Evolutionary conservation across 2,888 invertebrate species (phyloP).

Genomic region (Liposcelis brunnea): DNA sequence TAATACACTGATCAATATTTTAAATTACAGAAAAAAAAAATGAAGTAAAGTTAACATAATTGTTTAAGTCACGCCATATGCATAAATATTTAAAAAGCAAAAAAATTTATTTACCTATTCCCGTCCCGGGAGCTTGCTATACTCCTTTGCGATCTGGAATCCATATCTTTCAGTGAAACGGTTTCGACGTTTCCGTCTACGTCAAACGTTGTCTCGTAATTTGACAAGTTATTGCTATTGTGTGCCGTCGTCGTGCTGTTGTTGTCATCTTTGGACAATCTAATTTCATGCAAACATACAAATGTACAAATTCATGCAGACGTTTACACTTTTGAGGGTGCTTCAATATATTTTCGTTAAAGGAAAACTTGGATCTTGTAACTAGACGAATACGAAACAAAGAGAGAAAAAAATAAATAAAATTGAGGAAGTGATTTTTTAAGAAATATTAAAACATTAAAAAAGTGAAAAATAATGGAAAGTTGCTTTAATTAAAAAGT

Average conservation of each 20-base stretch:
- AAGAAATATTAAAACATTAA: too few species aligned
- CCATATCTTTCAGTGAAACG: constrained; percentile 55
- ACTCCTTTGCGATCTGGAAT: constrained; percentile 41
- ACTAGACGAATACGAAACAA: too few species aligned
- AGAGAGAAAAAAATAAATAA: too few species aligned
- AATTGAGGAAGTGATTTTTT: too few species aligned
- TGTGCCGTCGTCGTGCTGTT: constrained; percentile 12
- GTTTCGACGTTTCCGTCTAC: constrained; percentile 85
- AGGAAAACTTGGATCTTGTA: too few species aligned
- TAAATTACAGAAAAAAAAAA: background rate
- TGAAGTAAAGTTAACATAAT: background rate
- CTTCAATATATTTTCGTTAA: too few species aligned
- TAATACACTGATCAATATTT: background rate
- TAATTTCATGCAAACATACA: constrained; percentile 16
- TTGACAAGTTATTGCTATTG: constrained; percentile 21
- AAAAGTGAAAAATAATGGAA: too few species aligned
- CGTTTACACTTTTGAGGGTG: too few species aligned
- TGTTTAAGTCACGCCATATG: background rate
- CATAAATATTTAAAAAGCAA: constrained; percentile 3
- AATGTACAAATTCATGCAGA: too few species aligned
- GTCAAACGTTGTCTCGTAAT: constrained; percentile 74
- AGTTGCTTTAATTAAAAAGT: constrained; percentile 18
- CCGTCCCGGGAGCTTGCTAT: constrained; percentile 36
- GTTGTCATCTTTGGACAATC: constrained; percentile 26
- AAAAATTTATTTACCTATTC: constrained; percentile 42